Conservation (phyloP, 2,797 vertebrate species). For the Champsocephalus gunnari region DNA sequence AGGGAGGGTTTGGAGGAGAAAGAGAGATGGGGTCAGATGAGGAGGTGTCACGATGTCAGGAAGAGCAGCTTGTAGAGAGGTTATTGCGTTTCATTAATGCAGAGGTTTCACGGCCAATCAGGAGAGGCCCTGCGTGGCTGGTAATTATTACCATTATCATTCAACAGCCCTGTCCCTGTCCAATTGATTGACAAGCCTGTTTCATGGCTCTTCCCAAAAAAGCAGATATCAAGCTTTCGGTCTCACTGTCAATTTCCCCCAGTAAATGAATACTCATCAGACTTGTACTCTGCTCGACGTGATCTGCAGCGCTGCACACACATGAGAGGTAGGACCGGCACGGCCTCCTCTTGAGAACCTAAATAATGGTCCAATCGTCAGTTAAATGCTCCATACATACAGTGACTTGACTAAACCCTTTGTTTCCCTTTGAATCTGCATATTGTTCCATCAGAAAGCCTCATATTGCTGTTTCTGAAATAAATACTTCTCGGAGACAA, state of each 20-base stretch:
- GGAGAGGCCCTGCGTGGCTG: slow-evolving; percentile 66
- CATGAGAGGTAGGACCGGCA: slow-evolving; percentile 1
- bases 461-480: slow-evolving; percentile 38
- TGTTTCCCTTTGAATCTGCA: slow-evolving; percentile 41
- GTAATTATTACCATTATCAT: slow-evolving; percentile 82
- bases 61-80: slow-evolving; percentile 4
- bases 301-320: slow-evolving; percentile 29
- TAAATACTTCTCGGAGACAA: slow-evolving; percentile 57
- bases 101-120: slow-evolving; percentile 72
- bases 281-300: slow-evolving; percentile 57
- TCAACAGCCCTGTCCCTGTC: slow-evolving; percentile 74
- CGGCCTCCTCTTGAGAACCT: slow-evolving; percentile 11
- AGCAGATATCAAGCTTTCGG: slow-evolving; percentile 36
- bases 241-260: slow-evolving; percentile 40
- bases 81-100: slow-evolving; percentile 23
- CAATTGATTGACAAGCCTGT: slow-evolving; percentile 79
- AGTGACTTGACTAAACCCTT: slow-evolving; percentile 27
- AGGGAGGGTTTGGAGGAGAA: slow-evolving; percentile 14
- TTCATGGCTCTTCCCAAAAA: slow-evolving; percentile 72
- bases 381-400: slow-evolving; percentile 41
- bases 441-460: slow-evolving; percentile 49
- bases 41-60: slow-evolving; percentile 42
- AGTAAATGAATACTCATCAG: slow-evolving; percentile 63
- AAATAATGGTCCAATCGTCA: slow-evolving; percentile 47
- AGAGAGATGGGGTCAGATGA: slow-evolving; percentile 44